phyloP scores from a whole-genome alignment of 2,113 vertebrate species.

The Mus musculus region GRCm39 chr12:79818001-79818500 shows the following conservation, averaged over 20 bases:
- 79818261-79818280: not conserved
- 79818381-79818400: not conserved
- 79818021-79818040: not conserved
- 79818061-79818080: not conserved
- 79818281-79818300: not conserved
- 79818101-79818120: not conserved
- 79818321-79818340: not conserved
- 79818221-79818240: not conserved
- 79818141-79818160: not conserved
- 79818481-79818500: no score
- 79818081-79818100: not conserved
- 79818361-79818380: not conserved
- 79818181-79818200: not conserved
- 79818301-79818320: not conserved
- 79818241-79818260: not conserved
- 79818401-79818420: not conserved
- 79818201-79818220: not conserved
- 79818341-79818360: not conserved
- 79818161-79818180: not conserved
- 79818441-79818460: no score
- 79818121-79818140: not conserved
- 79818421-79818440: no score
- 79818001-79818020: not conserved
- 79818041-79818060: not conserved
- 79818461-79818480: no score